These are phyloP conservation scores for Sebastes aleutianus DNA, from an alignment of 2,797 vertebrate species.

Conservation along the genomic window DNA sequence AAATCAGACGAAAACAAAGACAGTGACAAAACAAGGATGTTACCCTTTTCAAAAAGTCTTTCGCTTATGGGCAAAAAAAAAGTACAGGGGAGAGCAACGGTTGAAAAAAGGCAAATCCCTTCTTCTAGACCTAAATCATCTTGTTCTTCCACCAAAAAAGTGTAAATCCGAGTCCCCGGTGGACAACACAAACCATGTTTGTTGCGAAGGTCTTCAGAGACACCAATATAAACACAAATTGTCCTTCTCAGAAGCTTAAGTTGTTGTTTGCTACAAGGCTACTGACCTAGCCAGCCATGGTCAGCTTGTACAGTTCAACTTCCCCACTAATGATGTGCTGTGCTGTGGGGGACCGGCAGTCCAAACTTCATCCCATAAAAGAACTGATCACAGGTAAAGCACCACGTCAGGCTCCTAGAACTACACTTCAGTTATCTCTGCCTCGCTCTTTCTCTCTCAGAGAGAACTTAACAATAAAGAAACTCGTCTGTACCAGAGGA, in stretches of 20 bases:
- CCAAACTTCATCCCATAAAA: constrained; percentile 41
- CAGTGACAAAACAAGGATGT: constrained; percentile 54
- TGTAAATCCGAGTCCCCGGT: constrained; percentile 53
- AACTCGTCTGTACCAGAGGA: constrained; percentile 58
- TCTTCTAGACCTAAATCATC: constrained; percentile 62
- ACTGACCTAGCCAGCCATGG: constrained; percentile 61
- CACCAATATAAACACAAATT: constrained; percentile 53
- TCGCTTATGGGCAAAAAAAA: constrained; percentile 43
- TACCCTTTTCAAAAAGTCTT: constrained; percentile 52
- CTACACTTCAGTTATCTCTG: constrained; percentile 47
- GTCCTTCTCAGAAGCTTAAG: constrained; percentile 54
- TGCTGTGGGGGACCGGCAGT: constrained; percentile 55
- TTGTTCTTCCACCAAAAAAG: constrained; percentile 53
- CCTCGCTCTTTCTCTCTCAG: constrained; percentile 66
- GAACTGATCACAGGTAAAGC: constrained; percentile 67
- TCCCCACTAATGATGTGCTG: constrained; percentile 62
- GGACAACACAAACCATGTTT: constrained; percentile 52
- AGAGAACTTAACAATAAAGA: constrained; percentile 68
- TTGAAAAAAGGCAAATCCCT: constrained; percentile 68
- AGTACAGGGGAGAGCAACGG: constrained; percentile 33
- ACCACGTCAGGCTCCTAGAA: constrained; percentile 62
- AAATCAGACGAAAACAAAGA: constrained; percentile 56
- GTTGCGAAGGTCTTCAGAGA: constrained; percentile 39
- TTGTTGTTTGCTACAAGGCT: constrained; percentile 64
- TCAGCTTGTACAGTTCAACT: constrained; percentile 61